Base-by-base conservation (phyloP, 2,888 invertebrate species). In the Philopedon plagiatum region DNA sequence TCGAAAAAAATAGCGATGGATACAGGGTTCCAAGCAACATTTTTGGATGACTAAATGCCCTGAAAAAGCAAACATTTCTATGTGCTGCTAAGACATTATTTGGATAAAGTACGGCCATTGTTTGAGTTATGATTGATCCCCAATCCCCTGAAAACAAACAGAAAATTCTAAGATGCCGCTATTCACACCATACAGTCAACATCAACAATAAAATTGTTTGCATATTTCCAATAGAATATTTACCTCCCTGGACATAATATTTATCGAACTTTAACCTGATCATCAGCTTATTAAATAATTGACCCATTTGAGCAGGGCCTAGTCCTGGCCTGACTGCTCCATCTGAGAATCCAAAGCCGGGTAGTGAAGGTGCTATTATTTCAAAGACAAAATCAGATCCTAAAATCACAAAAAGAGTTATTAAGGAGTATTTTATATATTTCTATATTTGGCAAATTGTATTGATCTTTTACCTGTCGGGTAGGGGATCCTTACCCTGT, bases 271-370 rank as follows among this genome's bases (percentile, higher is more conserved):
- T 92, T 0, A 95, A 85, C 8, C 91, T 85, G 26, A 88, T 83
- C 94, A 94, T 94, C 60, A 95, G 85, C 79, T 91, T 91, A 64
- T 88, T 88, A 79, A 93, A 87, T 37, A 92, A 83, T 0, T 89
- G 86, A 0, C 89, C 89, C 51, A 89, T 87, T 78, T 91, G 87
- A 0, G 87, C 84, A 0, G 88, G 82, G 0, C 90, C 89, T 8
- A 91, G 81, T 15, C 93, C 93, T 9, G 89, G 88, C 65, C 88
- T 88, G 0, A 88, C 86, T 0, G 93, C 88, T 0, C 88, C 74
- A 13, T 78, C 74, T 0, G 77, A 78, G 58, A 78, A 88, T 1
- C 86, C 88, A 77, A 85, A 89, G 2, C 87, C 87, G 19, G 88
- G 88, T 13, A 89, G 79, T 75, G 87, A 88, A 0, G 86, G 87